Evolutionary conservation across 1,140 invertebrate genomes (phyloP), one percentile per base, ranked within the genome.

Genomic region (Drosophila bifasciata): DNA sequence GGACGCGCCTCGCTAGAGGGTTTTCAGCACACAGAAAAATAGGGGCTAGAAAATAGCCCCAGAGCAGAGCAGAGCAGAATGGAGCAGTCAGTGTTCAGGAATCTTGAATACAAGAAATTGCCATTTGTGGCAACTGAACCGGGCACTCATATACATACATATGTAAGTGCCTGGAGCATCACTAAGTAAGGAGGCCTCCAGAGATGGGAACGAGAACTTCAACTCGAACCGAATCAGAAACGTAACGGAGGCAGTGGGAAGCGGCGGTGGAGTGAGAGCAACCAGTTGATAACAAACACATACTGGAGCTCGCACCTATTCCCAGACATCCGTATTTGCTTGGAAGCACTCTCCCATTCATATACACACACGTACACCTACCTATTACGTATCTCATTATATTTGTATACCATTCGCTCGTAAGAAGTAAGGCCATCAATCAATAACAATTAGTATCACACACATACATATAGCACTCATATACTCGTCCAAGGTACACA

Each of bases 41-140:
- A 36, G 32, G 32, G 55, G 63, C 70, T 68, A 69, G 63, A 60
- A 60, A 51, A 63, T 17, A 41, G 43, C 40, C 48, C 16, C 19
- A 25, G 19, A 56, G 28, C n/a, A 59, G 3, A n/a, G 49, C 28
- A 16, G 63, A 45, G 32, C 44, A 66, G 66, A 67, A 66, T 40
- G 41, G 28, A 70, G 71, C 64, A 36, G 11, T 36, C 1, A 13
- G 9, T 11, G 11, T 32, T 32, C 60, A 28, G 52, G 66, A 75
- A 63, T 61, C 51, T 61, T 62, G 66, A 71, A 49, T 72, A 76
- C 76, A 76, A 76, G 72, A 79, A 76, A 79, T 71, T 66, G 52
- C 76, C 76, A 79, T 79, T 79, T 79, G 68, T 62, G 68, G 71
- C 50, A 64, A 63, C 60, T 46, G 53, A 66, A 46, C 44, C 21